Evolutionary conservation across 2,888 invertebrate genomes (phyloP).

Genomic region (Andrena fulva): DNA sequence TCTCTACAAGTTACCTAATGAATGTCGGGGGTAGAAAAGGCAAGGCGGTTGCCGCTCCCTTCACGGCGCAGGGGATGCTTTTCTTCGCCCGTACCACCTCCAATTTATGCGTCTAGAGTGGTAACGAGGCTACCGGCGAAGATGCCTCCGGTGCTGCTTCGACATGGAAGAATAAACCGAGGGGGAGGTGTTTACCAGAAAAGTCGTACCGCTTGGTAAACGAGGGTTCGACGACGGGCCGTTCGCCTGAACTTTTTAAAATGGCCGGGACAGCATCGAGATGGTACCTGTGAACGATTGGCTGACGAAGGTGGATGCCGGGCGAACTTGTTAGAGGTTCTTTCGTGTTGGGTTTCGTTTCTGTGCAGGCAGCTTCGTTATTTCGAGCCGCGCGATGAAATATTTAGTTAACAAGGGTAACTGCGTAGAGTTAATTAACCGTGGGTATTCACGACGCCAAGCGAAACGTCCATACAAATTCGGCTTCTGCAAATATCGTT

Average conservation of each 20-base stretch:
- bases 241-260: slow-evolving; percentile 26
- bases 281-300: background rate
- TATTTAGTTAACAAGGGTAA: background rate
- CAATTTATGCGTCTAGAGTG: slow-evolving; percentile 75
- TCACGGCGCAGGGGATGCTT: slow-evolving; percentile 29
- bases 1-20: slow-evolving; percentile 71
- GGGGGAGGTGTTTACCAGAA: slow-evolving; percentile 29
- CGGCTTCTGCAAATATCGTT: no score
- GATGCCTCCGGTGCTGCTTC: slow-evolving; percentile 35
- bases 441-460: no score
- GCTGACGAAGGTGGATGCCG: slow-evolving; percentile 6
- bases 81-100: slow-evolving; percentile 66
- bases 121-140: slow-evolving; percentile 65
- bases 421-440: no score
- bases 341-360: slow-evolving; percentile 9
- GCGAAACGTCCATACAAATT: no score
- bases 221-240: slow-evolving; percentile 18
- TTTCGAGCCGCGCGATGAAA: background rate
- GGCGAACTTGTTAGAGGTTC: slow-evolving; percentile 17
- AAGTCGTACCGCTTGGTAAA: slow-evolving; percentile 22
- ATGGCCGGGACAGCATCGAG: slow-evolving; percentile 10
- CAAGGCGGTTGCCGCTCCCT: slow-evolving; percentile 45
- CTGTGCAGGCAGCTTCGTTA: background rate
- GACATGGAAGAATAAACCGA: slow-evolving; percentile 17
- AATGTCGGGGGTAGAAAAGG: slow-evolving; percentile 66